Percentiles rank a stretch among this genome's conserved stretches.
Conservation (phyloP, 2,888 invertebrate genomes). For the Coleophora flavipennella region DNA sequence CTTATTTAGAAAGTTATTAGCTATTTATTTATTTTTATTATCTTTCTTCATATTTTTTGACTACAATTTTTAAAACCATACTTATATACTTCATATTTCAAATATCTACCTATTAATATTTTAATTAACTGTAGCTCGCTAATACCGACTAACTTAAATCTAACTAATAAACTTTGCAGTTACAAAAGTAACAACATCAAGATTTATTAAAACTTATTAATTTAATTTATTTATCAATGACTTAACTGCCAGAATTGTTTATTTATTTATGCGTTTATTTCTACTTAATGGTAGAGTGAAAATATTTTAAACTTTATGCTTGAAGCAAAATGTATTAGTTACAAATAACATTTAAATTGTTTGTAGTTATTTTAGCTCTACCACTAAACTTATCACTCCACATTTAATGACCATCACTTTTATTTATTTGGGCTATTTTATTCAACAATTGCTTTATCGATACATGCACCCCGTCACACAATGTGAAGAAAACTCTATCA, state of each 20-base stretch:
- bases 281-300: conserved; percentile 8
- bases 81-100: too few relatives aligned
- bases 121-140: too few relatives aligned
- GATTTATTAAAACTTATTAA: conserved; percentile 4
- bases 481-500: conserved; percentile 40
- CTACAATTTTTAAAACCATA: too few relatives aligned
- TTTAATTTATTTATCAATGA: neutral
- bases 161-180: too few relatives aligned
- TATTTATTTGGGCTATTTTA: conserved; percentile 22
- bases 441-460: conserved; percentile 40
- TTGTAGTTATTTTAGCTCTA: neutral
- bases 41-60: too few relatives aligned
- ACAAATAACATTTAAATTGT: neutral
- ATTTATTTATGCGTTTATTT: conserved; percentile 7
- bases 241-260: conserved; percentile 4
- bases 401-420: conserved; percentile 15
- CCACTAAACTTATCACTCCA: conserved; percentile 4
- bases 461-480: conserved; percentile 72
- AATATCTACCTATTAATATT: too few relatives aligned
- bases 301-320: neutral
- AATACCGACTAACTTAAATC: too few relatives aligned
- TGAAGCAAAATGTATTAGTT: neutral
- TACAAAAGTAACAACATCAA: conserved; percentile 1
- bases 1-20: too few relatives aligned
- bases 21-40: too few relatives aligned